phyloP scores from a whole-genome alignment of 2,797 vertebrate species.

The Tachyglossus aculeatus region DNA sequence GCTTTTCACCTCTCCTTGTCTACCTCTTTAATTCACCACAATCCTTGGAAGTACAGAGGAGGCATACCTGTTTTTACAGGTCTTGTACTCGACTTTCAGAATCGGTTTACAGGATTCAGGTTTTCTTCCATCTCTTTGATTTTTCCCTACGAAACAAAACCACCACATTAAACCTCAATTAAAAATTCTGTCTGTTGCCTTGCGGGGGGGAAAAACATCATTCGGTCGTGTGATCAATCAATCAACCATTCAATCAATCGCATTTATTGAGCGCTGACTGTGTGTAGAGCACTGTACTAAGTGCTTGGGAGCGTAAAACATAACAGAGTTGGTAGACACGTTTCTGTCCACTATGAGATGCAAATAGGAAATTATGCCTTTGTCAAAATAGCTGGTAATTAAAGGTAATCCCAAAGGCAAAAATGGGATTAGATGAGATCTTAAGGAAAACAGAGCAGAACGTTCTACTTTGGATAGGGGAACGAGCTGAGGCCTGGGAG shows the following conservation, averaged over 20 bases:
- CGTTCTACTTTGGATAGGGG: too few relatives aligned
- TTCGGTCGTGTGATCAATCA: too few relatives aligned
- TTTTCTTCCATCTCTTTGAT: conserved; percentile 93
- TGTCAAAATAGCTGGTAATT: too few relatives aligned
- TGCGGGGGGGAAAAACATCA: background rate
- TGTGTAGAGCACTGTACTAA: background rate
- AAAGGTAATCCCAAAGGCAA: too few relatives aligned
- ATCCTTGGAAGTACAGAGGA: conserved; percentile 11
- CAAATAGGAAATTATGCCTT: too few relatives aligned
- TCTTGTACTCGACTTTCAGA: conserved; percentile 97
- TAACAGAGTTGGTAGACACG: too few relatives aligned
- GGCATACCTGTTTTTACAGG: conserved; percentile 88
- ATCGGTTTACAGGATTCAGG: conserved; percentile 96
- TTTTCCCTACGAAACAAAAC: conserved; percentile 83
- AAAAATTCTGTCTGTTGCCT: conserved; percentile 10
- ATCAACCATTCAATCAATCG: background rate
- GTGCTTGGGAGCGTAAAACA: background rate
- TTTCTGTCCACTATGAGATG: too few relatives aligned
- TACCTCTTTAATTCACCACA: conserved; percentile 1
- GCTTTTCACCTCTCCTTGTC: too few relatives aligned
- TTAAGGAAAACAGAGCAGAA: too few relatives aligned
- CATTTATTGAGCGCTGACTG: background rate
- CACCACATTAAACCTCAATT: conserved; percentile 38
- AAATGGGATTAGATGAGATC: too few relatives aligned
- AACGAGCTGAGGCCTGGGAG: too few relatives aligned